Conservation (phyloP, 2,113 vertebrate genomes). For the Toxostoma redivivum region DNA sequence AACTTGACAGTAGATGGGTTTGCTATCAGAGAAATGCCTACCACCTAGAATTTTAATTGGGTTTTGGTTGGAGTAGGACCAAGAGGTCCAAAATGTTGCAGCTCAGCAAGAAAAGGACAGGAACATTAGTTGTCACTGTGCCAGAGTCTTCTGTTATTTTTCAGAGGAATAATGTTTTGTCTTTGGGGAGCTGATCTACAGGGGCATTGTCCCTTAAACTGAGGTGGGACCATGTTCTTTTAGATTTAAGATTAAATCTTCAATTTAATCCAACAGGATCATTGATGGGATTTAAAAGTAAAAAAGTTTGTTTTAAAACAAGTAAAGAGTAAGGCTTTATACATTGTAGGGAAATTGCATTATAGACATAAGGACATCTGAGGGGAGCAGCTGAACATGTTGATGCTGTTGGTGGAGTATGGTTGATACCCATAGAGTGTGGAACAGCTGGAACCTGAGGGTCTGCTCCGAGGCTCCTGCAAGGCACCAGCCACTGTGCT, state of each 20-base stretch:
- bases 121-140: background rate
- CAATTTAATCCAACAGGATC: background rate
- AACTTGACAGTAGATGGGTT: background rate
- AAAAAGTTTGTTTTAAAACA: background rate
- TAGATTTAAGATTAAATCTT: background rate
- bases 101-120: background rate
- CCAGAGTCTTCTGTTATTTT: background rate
- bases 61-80: background rate
- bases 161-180: background rate
- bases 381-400: accelerated
- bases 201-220: background rate
- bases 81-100: background rate
- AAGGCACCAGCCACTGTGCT: background rate
- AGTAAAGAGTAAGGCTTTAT: background rate
- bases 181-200: background rate
- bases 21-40: background rate
- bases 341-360: background rate
- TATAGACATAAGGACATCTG: background rate
- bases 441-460: background rate
- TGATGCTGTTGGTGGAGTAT: background rate
- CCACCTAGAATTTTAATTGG: conserved; percentile 3
- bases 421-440: background rate
- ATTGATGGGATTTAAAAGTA: background rate
- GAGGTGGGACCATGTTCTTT: background rate
- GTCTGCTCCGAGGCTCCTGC: background rate